A percentile compares a stretch with the other conserved stretches of the same genome.
Conservation (phyloP, 2,113 vertebrate species). For the Nibea albiflora region DNA sequence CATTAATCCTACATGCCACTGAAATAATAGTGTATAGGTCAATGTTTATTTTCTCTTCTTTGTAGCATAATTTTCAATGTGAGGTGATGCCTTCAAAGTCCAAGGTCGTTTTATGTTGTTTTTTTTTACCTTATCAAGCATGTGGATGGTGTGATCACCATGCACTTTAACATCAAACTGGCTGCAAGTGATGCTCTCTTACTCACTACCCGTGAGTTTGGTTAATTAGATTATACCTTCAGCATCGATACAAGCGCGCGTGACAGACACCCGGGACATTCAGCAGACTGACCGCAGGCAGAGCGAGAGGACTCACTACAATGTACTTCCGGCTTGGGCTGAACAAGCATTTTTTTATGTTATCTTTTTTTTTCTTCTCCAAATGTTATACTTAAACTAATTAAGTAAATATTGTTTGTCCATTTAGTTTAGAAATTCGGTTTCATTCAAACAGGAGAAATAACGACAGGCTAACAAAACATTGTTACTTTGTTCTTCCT, state of each 20-base stretch:
- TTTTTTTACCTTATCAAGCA: not conserved
- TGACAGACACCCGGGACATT: conserved; percentile 37
- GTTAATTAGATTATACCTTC: conserved; percentile 1
- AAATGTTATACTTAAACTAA: not conserved
- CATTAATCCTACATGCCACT: not conserved
- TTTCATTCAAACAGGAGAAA: not conserved
- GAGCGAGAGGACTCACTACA: conserved; percentile 2
- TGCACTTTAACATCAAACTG: not conserved
- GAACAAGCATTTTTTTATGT: no score
- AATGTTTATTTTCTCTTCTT: not conserved
- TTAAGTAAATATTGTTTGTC: no score
- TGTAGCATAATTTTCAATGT: not conserved
- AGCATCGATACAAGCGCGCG: conserved; percentile 17
- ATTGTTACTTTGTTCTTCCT: not conserved
- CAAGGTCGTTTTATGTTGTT: conserved; percentile 8
- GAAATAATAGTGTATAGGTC: not conserved
- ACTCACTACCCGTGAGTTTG: not conserved
- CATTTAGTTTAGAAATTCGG: not conserved
- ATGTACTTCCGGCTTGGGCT: conserved; percentile 44
- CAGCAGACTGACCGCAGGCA: not conserved
- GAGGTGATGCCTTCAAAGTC: not conserved
- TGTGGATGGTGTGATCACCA: not conserved
- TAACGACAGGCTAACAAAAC: not conserved
- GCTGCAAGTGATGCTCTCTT: not conserved
- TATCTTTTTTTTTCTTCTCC: no score